Evolutionary conservation across 2,888 invertebrate species (phyloP), one percentile per base, ranked within the genome.

Genomic region (Crematogaster levior): DNA sequence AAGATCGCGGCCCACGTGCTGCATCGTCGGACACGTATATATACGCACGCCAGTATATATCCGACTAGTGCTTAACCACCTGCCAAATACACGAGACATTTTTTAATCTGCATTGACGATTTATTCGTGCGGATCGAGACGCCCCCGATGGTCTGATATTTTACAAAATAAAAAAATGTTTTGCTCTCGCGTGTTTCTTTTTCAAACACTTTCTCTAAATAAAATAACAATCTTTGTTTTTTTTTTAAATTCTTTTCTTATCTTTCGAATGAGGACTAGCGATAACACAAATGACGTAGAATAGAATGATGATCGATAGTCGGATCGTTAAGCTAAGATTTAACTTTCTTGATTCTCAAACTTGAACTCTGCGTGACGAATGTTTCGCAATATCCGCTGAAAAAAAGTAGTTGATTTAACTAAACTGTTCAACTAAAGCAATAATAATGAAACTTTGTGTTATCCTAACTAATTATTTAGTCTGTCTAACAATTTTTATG

Each of bases 1-100:
- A 89, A 89, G 89, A 88, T 89, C 88, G 87, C 86, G 81, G 80
- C 86, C 88, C 88, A 88, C 88, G 88, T 88, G 88, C 88, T 86
- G 84, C 86, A 83, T 63, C 88, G 82, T 58, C 81, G 68, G 63
- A 65, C 53, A 63, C 53, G 80, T 18, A 74, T 46, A 30, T 24
- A 51, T 56, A 15, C 27, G 43, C 56, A 80, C 21, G 21, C 48
- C 65, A 46, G 63, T 83, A 46, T 72, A 83, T 70, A 73, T 74
- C 56, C 79, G 58, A 65, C 79, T 58, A 85, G 85, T 83, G 88
- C 88, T 88, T 88, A 89, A 88, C 86, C 90, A 90, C 89, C 90
- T 90, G 88, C 89, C 88, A 89, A 84, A 87, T 68, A 82, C 77
- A 73, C 85, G 84, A 85, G 89, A 86, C 74, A 83, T 84, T 88